These are phyloP conservation scores for Brenthis hecate DNA, from an alignment of 2,888 invertebrate species.

Conservation along the genomic window DNA sequence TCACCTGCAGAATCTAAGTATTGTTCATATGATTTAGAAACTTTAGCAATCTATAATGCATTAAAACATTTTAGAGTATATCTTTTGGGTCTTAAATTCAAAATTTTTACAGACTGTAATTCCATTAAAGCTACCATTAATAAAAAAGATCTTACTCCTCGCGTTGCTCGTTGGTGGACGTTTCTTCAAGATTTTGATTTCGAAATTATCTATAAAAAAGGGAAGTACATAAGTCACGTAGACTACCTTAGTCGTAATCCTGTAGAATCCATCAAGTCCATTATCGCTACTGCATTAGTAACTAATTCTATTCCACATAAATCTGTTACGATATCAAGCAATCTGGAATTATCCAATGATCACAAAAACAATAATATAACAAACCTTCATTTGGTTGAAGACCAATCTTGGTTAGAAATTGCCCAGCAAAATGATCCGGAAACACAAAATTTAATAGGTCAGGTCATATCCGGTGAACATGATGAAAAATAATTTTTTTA, in stretches of 20 bases:
- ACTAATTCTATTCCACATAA: no score
- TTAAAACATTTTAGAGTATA: slow-evolving; percentile 43
- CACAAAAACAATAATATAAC: not conserved
- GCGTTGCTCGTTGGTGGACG: slow-evolving; percentile 45
- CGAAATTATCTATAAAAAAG: slow-evolving; percentile 42
- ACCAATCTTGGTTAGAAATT: slow-evolving; percentile 39
- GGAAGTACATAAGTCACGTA: slow-evolving; percentile 40
- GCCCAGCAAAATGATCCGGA: slow-evolving; percentile 41
- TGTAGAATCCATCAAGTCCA: not conserved
- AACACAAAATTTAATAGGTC: slow-evolving; percentile 34
- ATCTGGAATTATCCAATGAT: slow-evolving; percentile 20
- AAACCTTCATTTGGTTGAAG: not conserved
- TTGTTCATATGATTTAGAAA: slow-evolving; percentile 45
- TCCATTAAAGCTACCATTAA: slow-evolving; percentile 40
- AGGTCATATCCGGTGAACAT: slow-evolving; percentile 34
- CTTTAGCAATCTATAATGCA: slow-evolving; percentile 42
- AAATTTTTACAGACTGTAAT: slow-evolving; percentile 45
- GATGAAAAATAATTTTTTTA: slow-evolving; percentile 38
- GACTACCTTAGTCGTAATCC: slow-evolving; percentile 43
- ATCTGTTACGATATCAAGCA: not conserved
- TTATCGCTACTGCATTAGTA: no score
- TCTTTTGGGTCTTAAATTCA: slow-evolving; percentile 40
- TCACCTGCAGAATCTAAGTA: slow-evolving; percentile 42
- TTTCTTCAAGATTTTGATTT: slow-evolving; percentile 45
- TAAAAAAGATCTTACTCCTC: slow-evolving; percentile 43